Conservation (phyloP, 2,113 vertebrate genomes). For the Callionymus lyra region DNA sequence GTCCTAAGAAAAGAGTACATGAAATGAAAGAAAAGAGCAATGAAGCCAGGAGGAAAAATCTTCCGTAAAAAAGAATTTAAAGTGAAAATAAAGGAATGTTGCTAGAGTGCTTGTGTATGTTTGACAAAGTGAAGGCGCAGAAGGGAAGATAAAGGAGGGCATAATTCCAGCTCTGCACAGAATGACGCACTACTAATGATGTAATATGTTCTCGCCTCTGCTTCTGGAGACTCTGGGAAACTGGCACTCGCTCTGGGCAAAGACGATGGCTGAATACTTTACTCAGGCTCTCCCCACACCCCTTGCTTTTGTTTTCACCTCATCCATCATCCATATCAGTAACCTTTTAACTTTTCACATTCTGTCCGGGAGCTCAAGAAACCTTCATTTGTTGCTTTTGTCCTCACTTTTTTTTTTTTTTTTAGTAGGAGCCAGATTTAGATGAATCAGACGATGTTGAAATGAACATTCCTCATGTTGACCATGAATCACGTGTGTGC, state of each 20-base stretch:
- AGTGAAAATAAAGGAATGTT: neutral
- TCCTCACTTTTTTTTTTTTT: no score
- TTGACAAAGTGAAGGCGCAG: constrained; percentile 7
- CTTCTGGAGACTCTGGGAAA: constrained; percentile 6
- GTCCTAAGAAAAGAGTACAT: no score
- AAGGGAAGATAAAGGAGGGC: constrained; percentile 19
- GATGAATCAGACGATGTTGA: no score
- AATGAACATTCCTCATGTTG: no score
- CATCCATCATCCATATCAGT: no score
- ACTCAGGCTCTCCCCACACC: neutral
- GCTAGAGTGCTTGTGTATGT: constrained; percentile 6
- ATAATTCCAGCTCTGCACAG: constrained; percentile 13
- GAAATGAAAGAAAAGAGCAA: neutral
- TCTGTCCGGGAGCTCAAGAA: no score
- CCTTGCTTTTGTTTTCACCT: neutral
- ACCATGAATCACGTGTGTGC: no score
- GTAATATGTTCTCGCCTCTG: constrained; percentile 31
- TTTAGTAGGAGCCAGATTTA: no score
- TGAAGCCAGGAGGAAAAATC: neutral
- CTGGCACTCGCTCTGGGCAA: constrained; percentile 18
- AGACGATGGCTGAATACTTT: constrained; percentile 2
- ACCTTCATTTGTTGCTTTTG: no score
- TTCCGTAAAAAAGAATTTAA: constrained; percentile 2
- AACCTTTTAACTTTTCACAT: neutral
- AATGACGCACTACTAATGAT: constrained; percentile 39